These are phyloP conservation scores for Dinocampus coccinellae DNA, from an alignment of 2,888 invertebrate species.

Conservation along the genomic window DNA sequence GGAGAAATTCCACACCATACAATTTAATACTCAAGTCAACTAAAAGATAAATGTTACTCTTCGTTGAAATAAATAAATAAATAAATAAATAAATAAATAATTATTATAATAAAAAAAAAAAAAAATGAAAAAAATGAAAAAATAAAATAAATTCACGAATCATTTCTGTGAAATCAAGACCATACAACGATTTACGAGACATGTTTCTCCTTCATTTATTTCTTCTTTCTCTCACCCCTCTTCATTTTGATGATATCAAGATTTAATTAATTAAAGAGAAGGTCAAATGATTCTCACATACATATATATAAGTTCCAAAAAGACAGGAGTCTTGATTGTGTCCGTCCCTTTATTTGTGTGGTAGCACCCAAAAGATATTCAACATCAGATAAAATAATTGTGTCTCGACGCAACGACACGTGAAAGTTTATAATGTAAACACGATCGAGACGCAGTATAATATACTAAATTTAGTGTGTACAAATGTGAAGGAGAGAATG, in stretches of 20 bases:
- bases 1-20: conserved; percentile 25
- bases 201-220: neutral
- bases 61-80: neutral
- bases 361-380: conserved; percentile 12
- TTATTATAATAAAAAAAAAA: neutral
- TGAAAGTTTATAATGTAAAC: conserved; percentile 14
- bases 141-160: conserved; percentile 4
- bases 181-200: conserved; percentile 23
- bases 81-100: neutral
- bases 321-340: neutral
- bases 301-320: neutral
- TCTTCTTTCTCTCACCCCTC: neutral
- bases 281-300: conserved; percentile 15
- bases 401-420: conserved; percentile 11
- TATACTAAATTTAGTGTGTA: neutral
- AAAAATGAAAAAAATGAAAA: neutral
- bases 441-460: conserved; percentile 3
- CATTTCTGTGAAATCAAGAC: conserved; percentile 25
- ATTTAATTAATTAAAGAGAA: conserved; percentile 35
- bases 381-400: conserved; percentile 24
- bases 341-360: neutral
- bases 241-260: conserved; percentile 26
- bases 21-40: conserved; percentile 7
- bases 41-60: conserved; percentile 19
- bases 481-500: conserved; percentile 32